Conservation (phyloP, 2,888 invertebrate species). For the Troilus luridus region DNA sequence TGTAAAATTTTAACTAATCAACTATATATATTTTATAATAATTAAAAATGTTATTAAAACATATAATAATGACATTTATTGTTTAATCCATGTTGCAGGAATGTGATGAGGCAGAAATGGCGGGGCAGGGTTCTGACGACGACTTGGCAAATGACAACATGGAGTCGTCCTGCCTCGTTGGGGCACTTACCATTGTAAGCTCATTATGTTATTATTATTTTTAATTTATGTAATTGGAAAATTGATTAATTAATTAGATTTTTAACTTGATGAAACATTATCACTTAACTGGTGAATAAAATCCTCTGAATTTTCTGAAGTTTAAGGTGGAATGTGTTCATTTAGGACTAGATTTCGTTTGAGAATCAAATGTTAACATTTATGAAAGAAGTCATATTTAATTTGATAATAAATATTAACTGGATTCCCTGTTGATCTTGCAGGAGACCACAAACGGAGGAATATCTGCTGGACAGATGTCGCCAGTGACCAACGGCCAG, state of each 20-base stretch:
- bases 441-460: conserved; percentile 58
- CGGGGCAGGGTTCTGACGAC: conserved; percentile 10
- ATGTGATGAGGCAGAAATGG: conserved; percentile 54
- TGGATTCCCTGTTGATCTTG: neutral
- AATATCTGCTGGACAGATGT: conserved; percentile 11
- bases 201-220: neutral
- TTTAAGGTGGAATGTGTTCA: too few species aligned
- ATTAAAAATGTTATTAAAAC: neutral
- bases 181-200: conserved; percentile 47
- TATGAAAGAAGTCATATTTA: too few species aligned
- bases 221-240: too few species aligned
- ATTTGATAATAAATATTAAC: too few species aligned
- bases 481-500: conserved; percentile 48
- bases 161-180: conserved; percentile 43
- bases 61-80: neutral
- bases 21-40: too few species aligned
- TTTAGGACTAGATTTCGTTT: too few species aligned
- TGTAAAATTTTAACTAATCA: too few species aligned
- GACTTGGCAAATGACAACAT: conserved; percentile 42
- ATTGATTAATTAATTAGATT: too few species aligned
- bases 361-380: too few species aligned
- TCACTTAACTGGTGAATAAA: too few species aligned
- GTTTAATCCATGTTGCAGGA: neutral
- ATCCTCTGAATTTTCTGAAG: too few species aligned
- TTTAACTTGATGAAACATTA: too few species aligned